Base-by-base conservation (phyloP, 1,140 invertebrate species). In the Orchestia grillus region DNA sequence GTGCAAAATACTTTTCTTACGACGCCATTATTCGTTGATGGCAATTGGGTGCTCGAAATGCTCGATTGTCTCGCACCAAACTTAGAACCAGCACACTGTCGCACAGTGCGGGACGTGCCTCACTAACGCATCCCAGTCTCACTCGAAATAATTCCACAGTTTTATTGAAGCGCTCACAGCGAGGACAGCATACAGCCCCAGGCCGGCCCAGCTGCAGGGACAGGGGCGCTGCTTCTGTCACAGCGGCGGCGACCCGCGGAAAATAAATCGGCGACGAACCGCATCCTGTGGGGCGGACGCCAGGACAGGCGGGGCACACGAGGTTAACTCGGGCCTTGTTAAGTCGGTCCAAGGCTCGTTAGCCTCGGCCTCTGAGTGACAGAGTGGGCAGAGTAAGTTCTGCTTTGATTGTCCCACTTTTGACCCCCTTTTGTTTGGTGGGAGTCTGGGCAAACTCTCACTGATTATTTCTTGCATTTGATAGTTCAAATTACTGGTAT, bases 261-360 rank as follows among this genome's bases (percentile, higher is more conserved):
- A 91, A 91, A 91, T 91, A 42, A 91, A 91, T 91, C 23, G 44
- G 88, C 44, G 88, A 91, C 41, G 88, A 44, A 91, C 41, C 44
- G 88, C 88, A 77, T 91, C 41, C 88, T 91, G 88, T 91, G 88
- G 41, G 88, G 44, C 88, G 44, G 88, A 91, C 41, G 11, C 41
- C 41, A 8, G 28, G 88, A 44, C 19, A 15, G 15, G 11, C 44
- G 41, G 88, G 88, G 44, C 88, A 91, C 88, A 42, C 36, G 88
- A 91, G 88, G 88, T 91, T 91, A 91, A 42, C 88, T 91, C 88
- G 44, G 88, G 28, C 44, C 88, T 42, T 91, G 88, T 91, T 91
- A 91, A 91, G 88, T 91, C 88, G 42, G 88, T 42, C 41, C 88
- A 91, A 43, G 88, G 88, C 88, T 91, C 88, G 88, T 91, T 91